Conservation (phyloP, 1,140 invertebrate species). For the Pogonus chalceus region DNA sequence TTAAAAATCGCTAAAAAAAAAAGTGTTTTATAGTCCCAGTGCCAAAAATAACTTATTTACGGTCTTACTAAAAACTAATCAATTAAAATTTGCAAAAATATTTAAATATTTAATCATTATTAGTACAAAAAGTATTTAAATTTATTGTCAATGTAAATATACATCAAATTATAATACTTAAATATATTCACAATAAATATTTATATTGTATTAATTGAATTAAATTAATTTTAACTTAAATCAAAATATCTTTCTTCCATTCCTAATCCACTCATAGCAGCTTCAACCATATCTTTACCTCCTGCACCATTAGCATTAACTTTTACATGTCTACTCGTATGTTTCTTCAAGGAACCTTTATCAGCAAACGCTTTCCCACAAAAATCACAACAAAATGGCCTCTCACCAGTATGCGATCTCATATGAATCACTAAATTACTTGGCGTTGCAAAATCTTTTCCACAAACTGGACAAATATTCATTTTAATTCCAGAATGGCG, state of each 20-base stretch:
- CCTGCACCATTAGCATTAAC: too few species aligned
- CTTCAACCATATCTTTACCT: neutral
- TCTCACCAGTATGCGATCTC: slow-evolving; percentile 54
- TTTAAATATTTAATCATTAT: too few species aligned
- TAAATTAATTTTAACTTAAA: neutral
- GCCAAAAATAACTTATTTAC: too few species aligned
- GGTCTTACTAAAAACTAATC: too few species aligned
- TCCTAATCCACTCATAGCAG: neutral
- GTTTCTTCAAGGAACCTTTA: slow-evolving; percentile 31
- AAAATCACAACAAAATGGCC: slow-evolving; percentile 44
- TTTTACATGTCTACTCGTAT: slow-evolving; percentile 19
- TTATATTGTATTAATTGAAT: too few species aligned
- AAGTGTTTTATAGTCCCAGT: too few species aligned
- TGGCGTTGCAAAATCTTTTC: slow-evolving; percentile 31
- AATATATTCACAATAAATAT: too few species aligned
- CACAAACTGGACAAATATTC: slow-evolving; percentile 42
- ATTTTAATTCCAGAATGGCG: slow-evolving; percentile 56
- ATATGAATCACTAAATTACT: slow-evolving; percentile 41
- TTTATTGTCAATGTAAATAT: too few species aligned
- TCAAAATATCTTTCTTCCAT: neutral
- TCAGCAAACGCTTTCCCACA: slow-evolving; percentile 32
- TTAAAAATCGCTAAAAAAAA: too few species aligned
- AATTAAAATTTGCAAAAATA: too few species aligned
- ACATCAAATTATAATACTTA: too few species aligned
- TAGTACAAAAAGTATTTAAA: too few species aligned